Conservation (phyloP, 2,113 vertebrate species). For the Ctenomys sociabilis region DNA sequence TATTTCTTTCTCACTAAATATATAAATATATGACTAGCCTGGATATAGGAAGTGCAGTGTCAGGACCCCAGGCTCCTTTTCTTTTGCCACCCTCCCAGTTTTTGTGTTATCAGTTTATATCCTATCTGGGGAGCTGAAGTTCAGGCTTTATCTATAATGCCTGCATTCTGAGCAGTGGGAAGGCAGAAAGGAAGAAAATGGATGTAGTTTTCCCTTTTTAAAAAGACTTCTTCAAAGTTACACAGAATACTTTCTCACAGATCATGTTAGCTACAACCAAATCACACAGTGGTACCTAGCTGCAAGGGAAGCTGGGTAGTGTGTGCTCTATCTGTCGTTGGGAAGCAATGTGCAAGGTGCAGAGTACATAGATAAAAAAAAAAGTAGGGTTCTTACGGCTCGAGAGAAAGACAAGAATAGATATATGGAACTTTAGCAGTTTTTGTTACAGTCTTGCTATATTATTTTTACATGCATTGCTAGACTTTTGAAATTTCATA, state of each 20-base stretch:
- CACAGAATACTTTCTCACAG: background rate
- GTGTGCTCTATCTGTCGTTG: background rate
- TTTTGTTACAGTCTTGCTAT: slow-evolving; percentile 12
- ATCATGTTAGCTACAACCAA: background rate
- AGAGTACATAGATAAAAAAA: background rate
- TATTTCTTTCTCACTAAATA: background rate
- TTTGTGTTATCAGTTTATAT: background rate
- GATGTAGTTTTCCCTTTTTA: background rate
- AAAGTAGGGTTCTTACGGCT: background rate
- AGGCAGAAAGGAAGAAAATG: background rate
- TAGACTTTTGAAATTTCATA: slow-evolving; percentile 20
- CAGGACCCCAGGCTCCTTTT: background rate
- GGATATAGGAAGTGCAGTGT: background rate
- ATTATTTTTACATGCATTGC: slow-evolving; percentile 23
- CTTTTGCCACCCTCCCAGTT: background rate
- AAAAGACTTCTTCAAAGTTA: slow-evolving; percentile 35
- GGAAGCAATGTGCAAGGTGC: background rate
- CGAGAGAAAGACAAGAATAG: background rate
- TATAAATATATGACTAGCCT: background rate
- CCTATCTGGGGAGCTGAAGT: background rate
- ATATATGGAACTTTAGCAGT: background rate
- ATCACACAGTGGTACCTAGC: background rate
- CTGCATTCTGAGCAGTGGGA: background rate
- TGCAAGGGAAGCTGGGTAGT: background rate
- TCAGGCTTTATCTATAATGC: background rate